Evolutionary conservation across 2,113 vertebrate species (phyloP).

Genomic region (Turnix velox): DNA sequence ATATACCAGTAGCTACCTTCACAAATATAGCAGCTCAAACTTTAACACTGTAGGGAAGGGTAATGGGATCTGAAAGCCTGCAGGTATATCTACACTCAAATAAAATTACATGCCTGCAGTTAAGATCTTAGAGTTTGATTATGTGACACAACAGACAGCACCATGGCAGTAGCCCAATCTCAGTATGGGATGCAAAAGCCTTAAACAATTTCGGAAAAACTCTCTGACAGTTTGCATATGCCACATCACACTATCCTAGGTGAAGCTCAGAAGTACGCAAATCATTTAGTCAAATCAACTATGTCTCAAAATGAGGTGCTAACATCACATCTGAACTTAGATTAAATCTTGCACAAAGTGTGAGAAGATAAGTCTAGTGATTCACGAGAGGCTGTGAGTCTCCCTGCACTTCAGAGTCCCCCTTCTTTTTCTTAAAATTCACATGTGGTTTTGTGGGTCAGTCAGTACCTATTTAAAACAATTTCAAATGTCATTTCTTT

Average conservation of each 20-base stretch:
- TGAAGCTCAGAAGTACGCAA: not conserved
- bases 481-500: not conserved
- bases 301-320: not conserved
- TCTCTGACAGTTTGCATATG: not conserved
- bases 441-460: not conserved
- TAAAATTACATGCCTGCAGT: not conserved
- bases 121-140: not conserved
- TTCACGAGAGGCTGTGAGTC: not conserved
- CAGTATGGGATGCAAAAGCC: not conserved
- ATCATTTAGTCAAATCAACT: not conserved
- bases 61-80: not conserved
- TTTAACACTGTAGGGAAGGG: not conserved
- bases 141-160: not conserved
- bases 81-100: not conserved
- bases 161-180: not conserved
- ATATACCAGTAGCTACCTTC: not conserved
- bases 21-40: not conserved
- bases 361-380: not conserved
- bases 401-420: not conserved
- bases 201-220: not conserved
- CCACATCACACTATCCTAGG: not conserved
- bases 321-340: not conserved
- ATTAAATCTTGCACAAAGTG: not conserved
- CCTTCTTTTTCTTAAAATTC: not conserved
- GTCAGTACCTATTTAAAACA: not conserved